phyloP scores from a whole-genome alignment of 2,888 invertebrate genomes.

The Lucinisca nassula region DNA sequence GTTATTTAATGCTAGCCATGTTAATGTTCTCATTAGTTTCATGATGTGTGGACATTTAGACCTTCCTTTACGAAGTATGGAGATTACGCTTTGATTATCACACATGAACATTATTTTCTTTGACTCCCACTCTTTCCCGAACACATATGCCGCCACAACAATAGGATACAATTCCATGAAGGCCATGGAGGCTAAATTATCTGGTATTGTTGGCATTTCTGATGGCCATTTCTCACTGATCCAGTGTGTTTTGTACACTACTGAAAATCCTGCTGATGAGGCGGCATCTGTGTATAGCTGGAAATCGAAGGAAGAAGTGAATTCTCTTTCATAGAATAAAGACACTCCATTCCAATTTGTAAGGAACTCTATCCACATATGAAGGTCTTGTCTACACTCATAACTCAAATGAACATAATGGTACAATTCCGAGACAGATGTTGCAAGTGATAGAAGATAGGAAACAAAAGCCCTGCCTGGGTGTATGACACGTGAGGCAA shows the following conservation, averaged over 20 bases:
- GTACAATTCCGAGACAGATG: too few relatives aligned
- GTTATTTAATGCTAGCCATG: not conserved
- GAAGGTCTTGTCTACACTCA: conserved; percentile 35
- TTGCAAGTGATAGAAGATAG: too few relatives aligned
- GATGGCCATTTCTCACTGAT: conserved; percentile 35
- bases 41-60: conserved; percentile 27
- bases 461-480: too few relatives aligned
- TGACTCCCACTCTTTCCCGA: not conserved
- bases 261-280: conserved; percentile 34
- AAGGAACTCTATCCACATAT: conserved; percentile 26
- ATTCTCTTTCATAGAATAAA: conserved; percentile 11
- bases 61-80: conserved; percentile 44
- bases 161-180: conserved; percentile 45
- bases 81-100: conserved; percentile 42
- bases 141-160: conserved; percentile 37
- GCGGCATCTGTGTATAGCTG: conserved; percentile 42
- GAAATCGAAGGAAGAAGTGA: not conserved
- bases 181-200: conserved; percentile 32
- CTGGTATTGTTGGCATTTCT: not conserved
- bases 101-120: conserved; percentile 35
- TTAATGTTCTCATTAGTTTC: conserved; percentile 21
- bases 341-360: conserved; percentile 41
- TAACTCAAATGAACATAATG: too few relatives aligned
- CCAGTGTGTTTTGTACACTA: conserved; percentile 40
- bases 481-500: too few relatives aligned